Evolutionary conservation across 92 coral and sea anemone genomes (phyloP).

Genomic region (Desmophyllum pertusum): DNA sequence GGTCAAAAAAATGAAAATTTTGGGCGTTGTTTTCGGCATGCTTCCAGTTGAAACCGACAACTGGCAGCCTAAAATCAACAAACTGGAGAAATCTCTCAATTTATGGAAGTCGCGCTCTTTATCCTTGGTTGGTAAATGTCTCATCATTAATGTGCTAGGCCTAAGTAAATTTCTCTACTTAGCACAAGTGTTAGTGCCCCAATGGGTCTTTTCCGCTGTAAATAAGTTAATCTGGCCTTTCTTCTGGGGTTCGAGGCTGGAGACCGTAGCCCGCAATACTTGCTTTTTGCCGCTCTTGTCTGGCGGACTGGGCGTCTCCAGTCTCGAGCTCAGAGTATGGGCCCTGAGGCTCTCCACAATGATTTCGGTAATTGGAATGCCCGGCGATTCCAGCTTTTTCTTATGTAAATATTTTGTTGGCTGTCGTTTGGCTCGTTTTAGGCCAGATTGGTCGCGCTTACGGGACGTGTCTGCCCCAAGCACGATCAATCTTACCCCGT

Average conservation of each 20-base stretch:
- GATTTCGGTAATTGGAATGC: background rate
- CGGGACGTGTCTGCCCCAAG: no score
- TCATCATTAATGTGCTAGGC: background rate
- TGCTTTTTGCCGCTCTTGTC: background rate
- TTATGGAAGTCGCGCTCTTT: constrained; percentile 4
- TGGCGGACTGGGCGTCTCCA: background rate
- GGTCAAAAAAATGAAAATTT: constrained; percentile 22
- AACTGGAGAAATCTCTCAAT: background rate
- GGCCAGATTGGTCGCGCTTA: no score
- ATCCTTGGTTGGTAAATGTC: background rate
- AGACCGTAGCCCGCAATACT: background rate
- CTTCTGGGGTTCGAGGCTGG: background rate
- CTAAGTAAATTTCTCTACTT: background rate
- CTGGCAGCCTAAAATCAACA: background rate
- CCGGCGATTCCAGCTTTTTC: background rate
- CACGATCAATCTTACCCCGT: no score
- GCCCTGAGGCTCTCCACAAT: background rate
- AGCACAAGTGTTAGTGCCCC: background rate
- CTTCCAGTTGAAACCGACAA: background rate
- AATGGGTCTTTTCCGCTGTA: background rate
- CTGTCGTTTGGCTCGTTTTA: no score
- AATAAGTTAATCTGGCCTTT: constrained; percentile 3
- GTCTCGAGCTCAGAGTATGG: background rate
- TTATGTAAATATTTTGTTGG: background rate
- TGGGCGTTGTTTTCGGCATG: constrained; percentile 16